Evolutionary conservation across 2,113 vertebrate species (phyloP), one percentile per base, ranked within the genome.

Genomic region (Caranx melampygus): DNA sequence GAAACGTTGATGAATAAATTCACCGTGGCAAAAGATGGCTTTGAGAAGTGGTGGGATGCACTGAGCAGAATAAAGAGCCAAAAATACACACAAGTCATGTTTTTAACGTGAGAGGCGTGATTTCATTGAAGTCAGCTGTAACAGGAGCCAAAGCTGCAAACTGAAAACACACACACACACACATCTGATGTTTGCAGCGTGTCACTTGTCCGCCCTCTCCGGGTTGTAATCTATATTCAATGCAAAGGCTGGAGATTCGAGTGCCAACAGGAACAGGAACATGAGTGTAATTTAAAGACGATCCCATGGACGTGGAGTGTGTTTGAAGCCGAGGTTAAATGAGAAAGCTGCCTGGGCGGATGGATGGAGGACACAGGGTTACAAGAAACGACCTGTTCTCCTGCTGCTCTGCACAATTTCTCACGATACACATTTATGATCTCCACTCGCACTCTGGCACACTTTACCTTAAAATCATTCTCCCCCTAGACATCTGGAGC

Each of bases 391-490:
- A 26, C 26, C 26, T 73, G 72, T 86, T 70, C 37, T 45, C 84
- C 71, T 82, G 80, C 72, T 63, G 80, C 84, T 81, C 35, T n/a
- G 47, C 65, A 66, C 16, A 40, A 88, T 83, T 89, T 58, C 51
- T 78, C 84, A 74, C 58, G 77, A 68, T 79, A 64, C 66, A 78
- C 75, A 69, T 74, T 79, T 66, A 73, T 51, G 71, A 80, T 63
- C 78, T 72, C 65, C 3, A n/a, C 37, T 37, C 37, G 5, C 37
- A 5, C 71, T 77, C 73, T 58, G 69, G 26, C 74, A 45, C 59
- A 65, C 42, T 87, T 75, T 45, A 78, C 79, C 40, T 10, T 10
- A 37, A 79, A 72, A 63, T 51, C 65, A 65, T 76, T 67, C 59
- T 64, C 34, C 49, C 47, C 75, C 33, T 4, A 59, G 65, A 72